Evolutionary conservation across 1,140 invertebrate genomes (phyloP), one percentile per base, ranked within the genome.

Genomic region (Archivesica marissinica): DNA sequence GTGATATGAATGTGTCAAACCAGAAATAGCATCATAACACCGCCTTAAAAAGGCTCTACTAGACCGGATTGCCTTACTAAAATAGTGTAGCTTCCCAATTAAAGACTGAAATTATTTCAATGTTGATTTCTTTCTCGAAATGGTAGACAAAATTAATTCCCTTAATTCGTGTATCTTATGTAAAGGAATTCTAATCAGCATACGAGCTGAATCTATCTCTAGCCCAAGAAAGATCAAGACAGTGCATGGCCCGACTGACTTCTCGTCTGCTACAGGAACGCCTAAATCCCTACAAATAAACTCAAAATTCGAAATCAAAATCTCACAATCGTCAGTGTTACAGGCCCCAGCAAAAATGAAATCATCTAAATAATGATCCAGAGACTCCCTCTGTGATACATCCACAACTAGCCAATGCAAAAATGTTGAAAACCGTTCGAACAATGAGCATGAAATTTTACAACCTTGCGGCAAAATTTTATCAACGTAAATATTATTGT

Each of bases 51-150:
- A 88, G 20, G 77, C 25, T 17, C 76, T 33, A 30, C 80, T 72
- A 15, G 61, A n/a, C 0, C 15, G n/a, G 1, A 87, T 61, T 0
- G 80, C 86, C 30, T 35, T 52, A 68, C 72, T 66, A 20, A 35
- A 38, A 77, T 84, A 87, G n/a, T n/a, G 54, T 78, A 86, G 39
- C 17, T 38, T 33, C 20, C 83, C 83, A 0, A 86, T 54, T 6
- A 82, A 2, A 0, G 41, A 56, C 70, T 87, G 86, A 25, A 87
- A 15, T 2, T 74, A 50, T 7, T 38, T 38, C n/a, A 78, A 44
- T 28, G 33, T 78, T 11, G 30, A n/a, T 28, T 78, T 78, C 39
- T 59, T 59, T 41, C 38, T 78, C 3, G 20, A 2, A 39, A 41
- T 23, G 20, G n/a, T 7, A 11, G 15, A 15, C 28, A 7, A 11